Evolutionary conservation across 2,113 vertebrate species (phyloP).

Genomic region (Platysteira castanea): DNA sequence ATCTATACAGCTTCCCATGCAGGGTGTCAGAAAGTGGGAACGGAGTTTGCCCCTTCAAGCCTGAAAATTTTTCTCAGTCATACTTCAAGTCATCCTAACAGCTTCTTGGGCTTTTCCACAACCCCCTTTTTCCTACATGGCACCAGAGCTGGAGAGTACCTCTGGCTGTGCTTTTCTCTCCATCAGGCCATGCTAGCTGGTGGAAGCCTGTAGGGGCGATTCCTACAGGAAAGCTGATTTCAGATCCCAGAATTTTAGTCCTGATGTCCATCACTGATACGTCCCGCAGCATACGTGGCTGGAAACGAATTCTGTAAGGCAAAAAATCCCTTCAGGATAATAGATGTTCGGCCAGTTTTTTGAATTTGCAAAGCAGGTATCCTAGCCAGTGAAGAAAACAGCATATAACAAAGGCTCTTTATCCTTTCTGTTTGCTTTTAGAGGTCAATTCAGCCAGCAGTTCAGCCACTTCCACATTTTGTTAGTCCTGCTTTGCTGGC

Average conservation of each 20-base stretch:
- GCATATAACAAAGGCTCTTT: background rate
- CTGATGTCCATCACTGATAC: constrained; percentile 81
- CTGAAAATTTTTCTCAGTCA: background rate
- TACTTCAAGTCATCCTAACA: background rate
- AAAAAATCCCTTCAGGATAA: background rate
- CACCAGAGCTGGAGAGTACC: constrained; percentile 67
- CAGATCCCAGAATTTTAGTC: constrained; percentile 81
- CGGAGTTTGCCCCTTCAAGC: background rate
- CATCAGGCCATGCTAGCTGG: constrained; percentile 87
- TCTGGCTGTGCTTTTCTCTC: constrained; percentile 90
- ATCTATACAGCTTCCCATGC: background rate
- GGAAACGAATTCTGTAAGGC: constrained; percentile 81
- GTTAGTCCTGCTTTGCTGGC: background rate
- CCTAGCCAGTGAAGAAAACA: background rate
- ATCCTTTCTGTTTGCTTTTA: background rate
- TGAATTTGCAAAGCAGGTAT: background rate
- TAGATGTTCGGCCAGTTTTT: background rate
- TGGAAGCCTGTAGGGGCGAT: constrained; percentile 90
- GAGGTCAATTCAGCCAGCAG: background rate
- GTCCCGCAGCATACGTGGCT: constrained; percentile 83
- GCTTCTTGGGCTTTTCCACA: background rate
- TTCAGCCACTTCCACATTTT: background rate
- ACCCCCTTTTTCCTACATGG: background rate
- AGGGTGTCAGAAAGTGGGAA: background rate
- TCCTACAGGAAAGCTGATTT: constrained; percentile 89